Evolutionary conservation across 2,113 vertebrate genomes (phyloP).

Genomic region (crab-eating macaque (Macaca fascicularis)): T2T-MFA8v1.1 NC_088379.1:112166501-112167000

Average conservation of each 20-base stretch:
- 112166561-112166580: background rate
- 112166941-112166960: background rate
- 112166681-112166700: background rate
- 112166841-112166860: background rate
- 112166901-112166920: too few relatives aligned
- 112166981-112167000: background rate
- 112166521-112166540: background rate
- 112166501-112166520: background rate
- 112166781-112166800: background rate
- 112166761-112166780: background rate
- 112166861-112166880: background rate
- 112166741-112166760: background rate
- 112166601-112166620: background rate
- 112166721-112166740: background rate
- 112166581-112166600: background rate
- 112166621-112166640: too few relatives aligned
- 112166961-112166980: background rate
- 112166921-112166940: fast-evolving
- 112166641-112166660: background rate
- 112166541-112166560: background rate
- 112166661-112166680: background rate
- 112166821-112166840: background rate
- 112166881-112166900: background rate
- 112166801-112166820: background rate
- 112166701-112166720: background rate